Evolutionary conservation across 2,797 vertebrate genomes (phyloP).

Genomic region (Oreortyx pictus): DNA sequence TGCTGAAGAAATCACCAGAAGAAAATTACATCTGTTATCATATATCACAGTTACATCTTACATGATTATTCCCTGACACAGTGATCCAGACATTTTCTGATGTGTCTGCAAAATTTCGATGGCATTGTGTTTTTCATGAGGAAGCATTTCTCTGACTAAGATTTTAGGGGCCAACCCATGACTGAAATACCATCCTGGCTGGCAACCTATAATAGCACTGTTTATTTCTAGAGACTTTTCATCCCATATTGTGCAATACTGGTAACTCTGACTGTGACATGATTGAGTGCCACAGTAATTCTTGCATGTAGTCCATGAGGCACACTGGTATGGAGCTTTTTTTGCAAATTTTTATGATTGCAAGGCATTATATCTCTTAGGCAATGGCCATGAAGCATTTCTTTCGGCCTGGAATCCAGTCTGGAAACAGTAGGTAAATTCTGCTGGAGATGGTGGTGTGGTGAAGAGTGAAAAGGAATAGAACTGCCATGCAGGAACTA

Average conservation of each 20-base stretch:
- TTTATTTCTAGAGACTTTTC: not conserved
- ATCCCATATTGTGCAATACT: not conserved
- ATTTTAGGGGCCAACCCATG: not conserved
- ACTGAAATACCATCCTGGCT: not conserved
- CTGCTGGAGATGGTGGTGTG: fast-evolving
- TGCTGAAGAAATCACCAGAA: not conserved
- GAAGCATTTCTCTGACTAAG: not conserved
- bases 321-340: not conserved
- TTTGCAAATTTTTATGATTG: not conserved
- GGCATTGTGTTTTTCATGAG: not conserved
- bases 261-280: not conserved
- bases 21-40: not conserved
- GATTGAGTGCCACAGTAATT: not conserved
- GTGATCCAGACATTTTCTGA: not conserved
- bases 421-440: not conserved
- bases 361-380: not conserved
- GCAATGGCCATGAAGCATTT: not conserved
- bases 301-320: not conserved
- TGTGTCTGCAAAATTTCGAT: not conserved
- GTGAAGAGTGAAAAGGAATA: not conserved
- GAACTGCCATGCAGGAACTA: not conserved
- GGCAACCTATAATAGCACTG: not conserved
- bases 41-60: not conserved
- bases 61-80: not conserved
- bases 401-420: not conserved